phyloP scores from a whole-genome alignment of 92 coral and sea anemone genomes.

The Virgularia gustaviana region DNA sequence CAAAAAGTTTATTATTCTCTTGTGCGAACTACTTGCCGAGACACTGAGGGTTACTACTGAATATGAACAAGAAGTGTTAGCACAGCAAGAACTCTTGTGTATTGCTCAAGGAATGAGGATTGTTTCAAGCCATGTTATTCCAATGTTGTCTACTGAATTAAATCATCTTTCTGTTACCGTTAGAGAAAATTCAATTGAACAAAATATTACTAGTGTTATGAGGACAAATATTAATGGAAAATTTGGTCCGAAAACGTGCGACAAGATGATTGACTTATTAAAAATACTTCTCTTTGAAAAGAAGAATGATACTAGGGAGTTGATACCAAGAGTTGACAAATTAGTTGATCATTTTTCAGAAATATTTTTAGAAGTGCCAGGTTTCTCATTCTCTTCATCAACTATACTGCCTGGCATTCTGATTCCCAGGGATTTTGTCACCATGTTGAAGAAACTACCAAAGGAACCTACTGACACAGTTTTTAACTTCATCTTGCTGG shows the following conservation, averaged over 20 bases:
- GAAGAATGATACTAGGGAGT: conserved; percentile 10
- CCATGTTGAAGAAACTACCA: conserved; percentile 44
- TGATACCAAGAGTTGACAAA: conserved; percentile 46
- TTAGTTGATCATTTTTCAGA: conserved; percentile 66
- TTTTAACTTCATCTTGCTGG: conserved; percentile 64
- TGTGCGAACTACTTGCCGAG: conserved; percentile 60
- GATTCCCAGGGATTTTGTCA: conserved; percentile 77
- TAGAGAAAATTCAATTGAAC: conserved; percentile 29
- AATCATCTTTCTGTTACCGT: conserved; percentile 29
- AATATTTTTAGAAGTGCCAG: conserved; percentile 64
- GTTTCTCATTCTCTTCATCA: conserved; percentile 66
- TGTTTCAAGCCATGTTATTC: conserved; percentile 19
- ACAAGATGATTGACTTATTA: conserved; percentile 53
- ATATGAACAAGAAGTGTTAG: conserved; percentile 27
- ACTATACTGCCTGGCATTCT: conserved; percentile 63
- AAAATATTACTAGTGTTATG: conserved; percentile 37
- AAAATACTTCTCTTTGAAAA: conserved; percentile 40
- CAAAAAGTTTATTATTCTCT: conserved; percentile 67
- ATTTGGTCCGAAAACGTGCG: conserved; percentile 50
- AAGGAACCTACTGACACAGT: neutral
- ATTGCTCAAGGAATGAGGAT: conserved; percentile 22
- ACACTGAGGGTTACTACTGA: conserved; percentile 25
- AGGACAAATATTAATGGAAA: conserved; percentile 64
- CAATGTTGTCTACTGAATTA: conserved; percentile 28
- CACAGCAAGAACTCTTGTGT: conserved; percentile 36